A percentile compares a stretch with the other conserved stretches of the same genome.
Conservation (phyloP, 2,888 invertebrate species). For the Ormyrus nitidulus region DNA sequence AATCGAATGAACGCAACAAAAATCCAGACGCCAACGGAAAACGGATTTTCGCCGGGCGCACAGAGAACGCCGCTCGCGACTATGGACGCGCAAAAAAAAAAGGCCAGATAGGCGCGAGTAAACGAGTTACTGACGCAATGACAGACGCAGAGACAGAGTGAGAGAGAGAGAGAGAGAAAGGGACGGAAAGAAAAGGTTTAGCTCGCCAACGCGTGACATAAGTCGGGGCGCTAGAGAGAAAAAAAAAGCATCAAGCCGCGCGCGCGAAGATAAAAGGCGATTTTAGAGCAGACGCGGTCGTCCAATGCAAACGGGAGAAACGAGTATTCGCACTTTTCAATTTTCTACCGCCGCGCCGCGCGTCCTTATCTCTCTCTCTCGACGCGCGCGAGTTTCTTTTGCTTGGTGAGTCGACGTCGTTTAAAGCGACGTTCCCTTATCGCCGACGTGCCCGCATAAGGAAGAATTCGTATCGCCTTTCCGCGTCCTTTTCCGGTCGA, state of each 20-base stretch:
- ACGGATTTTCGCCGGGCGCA: conserved; percentile 16
- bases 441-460: background rate
- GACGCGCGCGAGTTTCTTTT: background rate
- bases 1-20: conserved; percentile 37
- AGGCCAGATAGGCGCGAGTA: background rate
- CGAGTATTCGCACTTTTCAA: conserved; percentile 32
- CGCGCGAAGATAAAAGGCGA: conserved; percentile 25
- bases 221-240: conserved; percentile 9
- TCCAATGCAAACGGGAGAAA: conserved; percentile 11
- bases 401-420: background rate
- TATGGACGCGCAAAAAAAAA: background rate
- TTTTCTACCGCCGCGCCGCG: background rate
- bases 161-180: background rate
- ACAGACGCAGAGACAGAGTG: background rate
- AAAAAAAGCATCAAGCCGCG: background rate
- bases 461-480: background rate
- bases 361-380: background rate
- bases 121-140: conserved; percentile 34
- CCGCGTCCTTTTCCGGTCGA: background rate
- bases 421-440: background rate
- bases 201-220: conserved; percentile 13
- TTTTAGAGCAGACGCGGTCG: background rate
- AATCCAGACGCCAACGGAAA: conserved; percentile 25
- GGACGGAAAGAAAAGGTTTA: conserved; percentile 13
- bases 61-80: background rate